Percentiles rank a stretch among this genome's conserved stretches.
These are phyloP conservation scores for Myotis davidii DNA, from an alignment of 2,113 vertebrate genomes.

Conservation along the genomic window DNA sequence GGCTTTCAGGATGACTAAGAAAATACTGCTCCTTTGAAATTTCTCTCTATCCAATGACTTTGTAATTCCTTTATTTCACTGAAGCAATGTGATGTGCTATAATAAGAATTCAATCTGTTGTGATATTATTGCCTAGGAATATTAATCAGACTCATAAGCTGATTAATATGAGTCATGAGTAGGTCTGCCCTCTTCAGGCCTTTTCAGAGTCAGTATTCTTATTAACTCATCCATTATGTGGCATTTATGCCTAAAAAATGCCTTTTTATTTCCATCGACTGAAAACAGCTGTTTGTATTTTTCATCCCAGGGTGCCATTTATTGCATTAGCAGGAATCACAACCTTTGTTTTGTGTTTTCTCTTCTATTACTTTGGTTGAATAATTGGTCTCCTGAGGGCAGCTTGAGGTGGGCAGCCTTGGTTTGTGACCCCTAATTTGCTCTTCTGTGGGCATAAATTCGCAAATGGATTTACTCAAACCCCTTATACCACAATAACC, in stretches of 20 bases:
- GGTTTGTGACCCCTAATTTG: constrained; percentile 3
- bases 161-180: too few relatives aligned
- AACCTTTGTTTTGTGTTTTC: constrained; percentile 55
- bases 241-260: constrained; percentile 57
- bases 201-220: constrained; percentile 57
- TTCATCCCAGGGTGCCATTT: constrained; percentile 43
- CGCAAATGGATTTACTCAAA: constrained; percentile 54
- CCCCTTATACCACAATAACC: constrained; percentile 48
- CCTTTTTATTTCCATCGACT: constrained; percentile 67
- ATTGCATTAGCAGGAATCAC: constrained; percentile 64
- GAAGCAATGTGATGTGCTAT: constrained; percentile 57
- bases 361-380: constrained; percentile 50
- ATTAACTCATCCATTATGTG: constrained; percentile 55
- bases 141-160: constrained; percentile 70
- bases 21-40: constrained; percentile 38
- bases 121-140: constrained; percentile 69
- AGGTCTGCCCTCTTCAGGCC: constrained; percentile 52
- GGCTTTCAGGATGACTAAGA: background rate
- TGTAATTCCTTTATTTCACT: constrained; percentile 64
- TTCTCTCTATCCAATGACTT: constrained; percentile 24
- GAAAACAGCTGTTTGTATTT: constrained; percentile 71
- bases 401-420: constrained; percentile 51
- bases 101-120: constrained; percentile 69
- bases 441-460: constrained; percentile 47
- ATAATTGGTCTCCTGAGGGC: constrained; percentile 67